Evolutionary conservation across 1,140 invertebrate genomes (phyloP).

Genomic region (Sitobion miscanthi): DNA sequence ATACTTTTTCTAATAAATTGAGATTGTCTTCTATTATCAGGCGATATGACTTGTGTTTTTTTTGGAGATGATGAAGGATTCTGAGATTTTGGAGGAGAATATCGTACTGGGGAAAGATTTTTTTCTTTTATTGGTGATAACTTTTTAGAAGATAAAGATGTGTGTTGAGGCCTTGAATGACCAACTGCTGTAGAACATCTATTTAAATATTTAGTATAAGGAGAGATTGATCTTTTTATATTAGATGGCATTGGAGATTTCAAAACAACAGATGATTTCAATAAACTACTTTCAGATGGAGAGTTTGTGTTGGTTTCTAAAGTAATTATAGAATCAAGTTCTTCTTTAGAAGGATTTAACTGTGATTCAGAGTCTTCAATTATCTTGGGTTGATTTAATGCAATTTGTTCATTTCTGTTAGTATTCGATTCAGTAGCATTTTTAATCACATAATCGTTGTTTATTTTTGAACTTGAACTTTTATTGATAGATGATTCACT

Average conservation of each 20-base stretch:
- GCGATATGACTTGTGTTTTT: not conserved
- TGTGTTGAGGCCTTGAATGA: not conserved
- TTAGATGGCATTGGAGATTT: not conserved
- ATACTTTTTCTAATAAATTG: constrained; percentile 31
- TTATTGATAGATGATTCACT: not conserved
- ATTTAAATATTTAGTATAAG: constrained; percentile 38
- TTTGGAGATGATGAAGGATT: constrained; percentile 27
- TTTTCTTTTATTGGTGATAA: constrained; percentile 41
- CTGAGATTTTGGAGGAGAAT: not conserved
- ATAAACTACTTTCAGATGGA: not conserved
- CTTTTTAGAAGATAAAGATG: not conserved
- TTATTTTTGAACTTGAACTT: constrained; percentile 12
- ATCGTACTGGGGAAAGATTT: constrained; percentile 23
- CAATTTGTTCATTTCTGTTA: not conserved
- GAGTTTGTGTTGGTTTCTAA: constrained; percentile 29
- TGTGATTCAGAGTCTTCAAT: not conserved
- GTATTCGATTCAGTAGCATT: not conserved
- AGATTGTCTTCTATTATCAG: constrained; percentile 36
- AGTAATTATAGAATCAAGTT: constrained; percentile 5
- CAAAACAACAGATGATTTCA: not conserved
- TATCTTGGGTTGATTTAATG: not conserved
- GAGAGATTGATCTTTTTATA: constrained; percentile 42
- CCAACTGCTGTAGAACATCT: not conserved
- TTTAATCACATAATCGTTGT: not conserved
- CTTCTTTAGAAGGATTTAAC: constrained; percentile 7